Evolutionary conservation across 2,797 vertebrate genomes (phyloP).

Genomic region (Psittacula echo): DNA sequence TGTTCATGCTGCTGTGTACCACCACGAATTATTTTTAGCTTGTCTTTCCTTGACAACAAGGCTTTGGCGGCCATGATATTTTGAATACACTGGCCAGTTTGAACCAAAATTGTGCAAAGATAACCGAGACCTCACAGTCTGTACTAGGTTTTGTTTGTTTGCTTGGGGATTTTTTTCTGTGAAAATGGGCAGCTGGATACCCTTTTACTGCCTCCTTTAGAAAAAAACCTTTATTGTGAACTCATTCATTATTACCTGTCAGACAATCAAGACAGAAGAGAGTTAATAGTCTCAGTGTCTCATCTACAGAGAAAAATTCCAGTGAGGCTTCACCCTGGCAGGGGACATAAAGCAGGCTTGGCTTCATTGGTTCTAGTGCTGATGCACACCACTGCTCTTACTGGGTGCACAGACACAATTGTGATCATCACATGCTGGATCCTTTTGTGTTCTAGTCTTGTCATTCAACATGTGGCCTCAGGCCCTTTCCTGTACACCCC

Average conservation of each 20-base stretch:
- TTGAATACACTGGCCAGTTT: neutral
- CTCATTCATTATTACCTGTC: neutral
- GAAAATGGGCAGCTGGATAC: neutral
- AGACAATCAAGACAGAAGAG: neutral
- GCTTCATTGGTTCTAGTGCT: neutral
- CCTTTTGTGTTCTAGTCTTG: neutral
- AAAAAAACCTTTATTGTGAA: neutral
- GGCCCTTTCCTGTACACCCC: neutral
- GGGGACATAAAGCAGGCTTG: neutral
- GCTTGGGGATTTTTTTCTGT: neutral
- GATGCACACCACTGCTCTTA: neutral
- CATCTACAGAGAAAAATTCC: neutral
- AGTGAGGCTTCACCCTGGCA: neutral
- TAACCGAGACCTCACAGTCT: neutral
- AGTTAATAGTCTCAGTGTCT: neutral
- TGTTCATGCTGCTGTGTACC: neutral
- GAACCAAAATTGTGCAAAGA: neutral
- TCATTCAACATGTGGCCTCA: accelerated
- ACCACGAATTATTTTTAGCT: neutral
- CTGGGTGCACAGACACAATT: neutral
- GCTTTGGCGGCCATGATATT: neutral
- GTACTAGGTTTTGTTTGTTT: neutral
- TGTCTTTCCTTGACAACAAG: neutral
- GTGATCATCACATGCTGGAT: neutral
- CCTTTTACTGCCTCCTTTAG: neutral